Evolutionary conservation across 2,888 invertebrate genomes (phyloP).

Genomic region (Chesias legatella): DNA sequence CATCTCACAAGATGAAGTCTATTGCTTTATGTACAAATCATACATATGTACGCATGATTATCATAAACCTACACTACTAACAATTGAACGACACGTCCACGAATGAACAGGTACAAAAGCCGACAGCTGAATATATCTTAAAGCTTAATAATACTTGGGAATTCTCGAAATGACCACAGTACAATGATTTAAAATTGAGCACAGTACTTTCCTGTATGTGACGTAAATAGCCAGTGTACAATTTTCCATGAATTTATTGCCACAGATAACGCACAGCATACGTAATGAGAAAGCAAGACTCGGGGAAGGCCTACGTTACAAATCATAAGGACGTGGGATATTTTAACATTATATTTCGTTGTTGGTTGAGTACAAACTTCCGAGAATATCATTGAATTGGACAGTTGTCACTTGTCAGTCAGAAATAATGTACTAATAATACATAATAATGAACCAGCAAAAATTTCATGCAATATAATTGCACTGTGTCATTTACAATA

Average conservation of each 20-base stretch:
- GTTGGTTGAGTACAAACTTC: neutral
- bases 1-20: no score
- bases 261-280: conserved; percentile 25
- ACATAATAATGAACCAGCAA: conserved; percentile 7
- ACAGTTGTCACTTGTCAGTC: neutral
- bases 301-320: conserved; percentile 18
- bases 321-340: conserved; percentile 23
- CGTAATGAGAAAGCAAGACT: conserved; percentile 27
- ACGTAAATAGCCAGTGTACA: conserved; percentile 17
- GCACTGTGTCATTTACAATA: neutral
- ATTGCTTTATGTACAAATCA: no score
- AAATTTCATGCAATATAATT: neutral
- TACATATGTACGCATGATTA: no score
- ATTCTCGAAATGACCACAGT: neutral
- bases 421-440: neutral
- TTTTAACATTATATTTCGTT: conserved; percentile 13
- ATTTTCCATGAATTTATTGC: conserved; percentile 25
- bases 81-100: no score
- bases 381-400: neutral
- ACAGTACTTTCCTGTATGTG: conserved; percentile 12
- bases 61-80: no score
- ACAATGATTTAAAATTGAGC: conserved; percentile 1
- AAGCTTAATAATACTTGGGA: neutral
- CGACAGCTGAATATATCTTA: no score
- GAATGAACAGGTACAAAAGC: no score